A percentile compares a stretch with the other conserved stretches of the same genome.
Evolutionary conservation across 2,888 invertebrate genomes (phyloP).

Genomic region (Minunthozetes semirufus): DNA sequence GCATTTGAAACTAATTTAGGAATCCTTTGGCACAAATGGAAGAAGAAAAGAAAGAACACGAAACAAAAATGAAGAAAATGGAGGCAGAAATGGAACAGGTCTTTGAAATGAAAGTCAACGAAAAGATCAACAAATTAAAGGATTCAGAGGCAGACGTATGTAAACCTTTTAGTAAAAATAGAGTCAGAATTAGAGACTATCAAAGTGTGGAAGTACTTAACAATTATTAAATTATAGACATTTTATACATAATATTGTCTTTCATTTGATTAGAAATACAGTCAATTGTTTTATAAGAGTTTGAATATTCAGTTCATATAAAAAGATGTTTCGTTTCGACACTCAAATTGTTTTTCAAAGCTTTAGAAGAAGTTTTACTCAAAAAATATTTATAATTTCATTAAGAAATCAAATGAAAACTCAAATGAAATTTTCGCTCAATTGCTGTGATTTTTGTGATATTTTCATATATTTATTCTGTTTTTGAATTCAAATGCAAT

Average conservation of each 20-base stretch:
- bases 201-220: neutral
- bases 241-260: too few species aligned
- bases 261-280: too few species aligned
- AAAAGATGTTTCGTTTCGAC: too few species aligned
- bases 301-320: too few species aligned
- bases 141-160: conserved; percentile 83
- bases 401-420: too few species aligned
- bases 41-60: conserved; percentile 93
- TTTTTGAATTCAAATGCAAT: too few species aligned
- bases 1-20: conserved; percentile 53
- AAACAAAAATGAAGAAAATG: conserved; percentile 96
- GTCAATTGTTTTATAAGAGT: neutral
- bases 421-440: too few species aligned
- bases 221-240: neutral
- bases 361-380: too few species aligned
- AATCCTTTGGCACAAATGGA: conserved; percentile 98
- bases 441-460: too few species aligned
- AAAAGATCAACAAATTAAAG: conserved; percentile 90
- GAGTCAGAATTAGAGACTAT: neutral
- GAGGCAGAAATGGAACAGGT: conserved; percentile 98
- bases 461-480: too few species aligned
- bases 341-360: too few species aligned
- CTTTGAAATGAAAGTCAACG: conserved; percentile 94
- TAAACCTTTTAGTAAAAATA: conserved; percentile 35
- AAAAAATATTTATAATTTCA: too few species aligned